Percentiles rank a stretch among this genome's conserved stretches.
Conservation (phyloP, 2,113 vertebrate genomes). For the Neomonachus schauinslandi region DNA sequence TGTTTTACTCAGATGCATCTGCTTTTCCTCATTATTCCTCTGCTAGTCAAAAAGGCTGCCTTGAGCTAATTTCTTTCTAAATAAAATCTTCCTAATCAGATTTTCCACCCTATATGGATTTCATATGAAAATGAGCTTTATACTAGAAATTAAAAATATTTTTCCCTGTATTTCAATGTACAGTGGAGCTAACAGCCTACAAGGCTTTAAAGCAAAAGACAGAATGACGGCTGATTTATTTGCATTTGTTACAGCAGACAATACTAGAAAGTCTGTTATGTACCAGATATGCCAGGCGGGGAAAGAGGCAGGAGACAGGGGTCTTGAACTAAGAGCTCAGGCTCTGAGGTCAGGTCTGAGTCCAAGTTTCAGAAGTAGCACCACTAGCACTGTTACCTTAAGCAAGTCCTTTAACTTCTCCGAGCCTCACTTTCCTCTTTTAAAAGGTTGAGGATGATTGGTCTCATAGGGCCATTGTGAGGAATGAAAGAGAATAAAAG, state of each 20-base stretch:
- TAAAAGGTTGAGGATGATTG: not conserved
- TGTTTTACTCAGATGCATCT: conserved; percentile 59
- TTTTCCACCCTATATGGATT: conserved; percentile 63
- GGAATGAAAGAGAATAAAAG: not conserved
- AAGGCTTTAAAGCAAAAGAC: conserved; percentile 46
- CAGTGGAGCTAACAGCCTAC: conserved; percentile 49
- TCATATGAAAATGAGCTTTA: conserved; percentile 67
- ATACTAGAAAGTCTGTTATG: not conserved
- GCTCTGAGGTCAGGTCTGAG: not conserved
- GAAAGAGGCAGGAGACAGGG: not conserved
- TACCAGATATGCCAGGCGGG: not conserved
- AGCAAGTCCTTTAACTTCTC: not conserved
- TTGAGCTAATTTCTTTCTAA: conserved; percentile 71
- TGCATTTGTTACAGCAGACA: conserved; percentile 4
- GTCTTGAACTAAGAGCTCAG: not conserved
- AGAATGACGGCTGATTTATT: conserved; percentile 41
- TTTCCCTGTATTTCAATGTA: conserved; percentile 37
- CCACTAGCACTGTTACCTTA: not conserved
- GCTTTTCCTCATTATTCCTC: conserved; percentile 47
- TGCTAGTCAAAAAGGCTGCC: conserved; percentile 56
- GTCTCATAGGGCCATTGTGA: not conserved
- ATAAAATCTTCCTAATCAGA: conserved; percentile 65
- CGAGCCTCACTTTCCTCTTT: not conserved
- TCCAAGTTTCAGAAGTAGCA: not conserved
- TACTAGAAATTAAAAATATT: conserved; percentile 61